Conservation (phyloP, 2,113 vertebrate genomes). For the Chloropsis cyanopogon region DNA sequence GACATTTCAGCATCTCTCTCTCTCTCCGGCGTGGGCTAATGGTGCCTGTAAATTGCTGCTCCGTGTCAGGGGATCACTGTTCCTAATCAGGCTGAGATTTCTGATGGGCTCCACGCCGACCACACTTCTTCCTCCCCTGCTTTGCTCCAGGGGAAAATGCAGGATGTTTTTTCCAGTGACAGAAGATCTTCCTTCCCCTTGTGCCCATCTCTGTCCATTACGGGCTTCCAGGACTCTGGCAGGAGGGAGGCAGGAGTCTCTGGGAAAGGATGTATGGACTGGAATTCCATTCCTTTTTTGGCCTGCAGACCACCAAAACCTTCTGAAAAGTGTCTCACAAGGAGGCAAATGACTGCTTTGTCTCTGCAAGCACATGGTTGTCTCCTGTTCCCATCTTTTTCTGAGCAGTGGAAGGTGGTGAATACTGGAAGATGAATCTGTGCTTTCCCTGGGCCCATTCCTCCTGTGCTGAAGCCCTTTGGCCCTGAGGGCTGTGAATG, state of each 20-base stretch:
- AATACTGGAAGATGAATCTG: rapidly evolving
- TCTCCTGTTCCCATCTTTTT: neutral
- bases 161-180: neutral
- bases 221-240: neutral
- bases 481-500: neutral
- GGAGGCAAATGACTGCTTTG: rapidly evolving
- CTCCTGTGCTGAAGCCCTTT: neutral
- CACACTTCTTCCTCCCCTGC: neutral
- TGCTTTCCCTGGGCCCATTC: neutral
- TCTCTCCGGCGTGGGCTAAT: neutral
- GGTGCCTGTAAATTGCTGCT: conserved; percentile 2
- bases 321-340: neutral
- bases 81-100: neutral
- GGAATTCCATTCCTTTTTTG: neutral
- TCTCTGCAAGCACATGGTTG: neutral
- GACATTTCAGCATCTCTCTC: neutral
- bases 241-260: neutral
- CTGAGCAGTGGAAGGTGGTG: neutral
- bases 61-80: neutral
- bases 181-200: neutral
- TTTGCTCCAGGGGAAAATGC: neutral
- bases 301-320: no score
- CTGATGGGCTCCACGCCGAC: neutral
- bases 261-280: neutral
- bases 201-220: neutral